Base-by-base conservation (phyloP, 2,888 invertebrate genomes). In the Drosophila pullipes region DNA sequence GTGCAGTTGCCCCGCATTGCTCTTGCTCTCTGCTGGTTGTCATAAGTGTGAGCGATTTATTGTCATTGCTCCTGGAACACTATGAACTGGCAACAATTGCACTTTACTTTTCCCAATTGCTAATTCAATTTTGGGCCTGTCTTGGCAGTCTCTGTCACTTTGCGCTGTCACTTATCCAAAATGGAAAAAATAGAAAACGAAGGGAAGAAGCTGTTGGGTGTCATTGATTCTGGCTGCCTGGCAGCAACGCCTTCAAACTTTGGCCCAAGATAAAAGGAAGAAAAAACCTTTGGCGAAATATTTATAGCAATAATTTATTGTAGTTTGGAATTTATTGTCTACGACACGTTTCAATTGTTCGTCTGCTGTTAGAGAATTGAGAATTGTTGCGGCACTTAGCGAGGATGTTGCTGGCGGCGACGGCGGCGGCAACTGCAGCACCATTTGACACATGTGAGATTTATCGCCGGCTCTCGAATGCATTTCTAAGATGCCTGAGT, bases 391-490 rank as follows among this genome's bases (percentile, higher is more conserved):
- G 81, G 90, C 91, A 89, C 86, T 86, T 89, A 85, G 87, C 88
- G 67, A 62, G 64, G 67, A 79, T 82, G 79, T 78, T 78, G 79
- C 82, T 79, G 77, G 81, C 66, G 81, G 73, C 81, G 73, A 59
- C 50, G 65, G 71, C 69, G 62, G 55, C 61, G 61, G 54, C 80
- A 61, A 69, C 74, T 73, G 81, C 72, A 70, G 81, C 79, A 88
- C 78, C 84, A 87, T 91, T 92, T 92, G 92, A 93, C 92, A 92
- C 93, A 91, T 91, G 89, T 88, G 83, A 91, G 92, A 93, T 92
- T 92, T 92, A 92, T 93, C 87, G 92, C 84, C 85, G 83, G 85
- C 85, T 83, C 74, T 76, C 75, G 67, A 86, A 89, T 91, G 89
- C 92, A 91, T 91, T 92, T 92, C 92, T 92, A 90, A 91, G 88